phyloP scores from a whole-genome alignment of 2,797 vertebrate genomes.

The Myripristis jacobus region DNA sequence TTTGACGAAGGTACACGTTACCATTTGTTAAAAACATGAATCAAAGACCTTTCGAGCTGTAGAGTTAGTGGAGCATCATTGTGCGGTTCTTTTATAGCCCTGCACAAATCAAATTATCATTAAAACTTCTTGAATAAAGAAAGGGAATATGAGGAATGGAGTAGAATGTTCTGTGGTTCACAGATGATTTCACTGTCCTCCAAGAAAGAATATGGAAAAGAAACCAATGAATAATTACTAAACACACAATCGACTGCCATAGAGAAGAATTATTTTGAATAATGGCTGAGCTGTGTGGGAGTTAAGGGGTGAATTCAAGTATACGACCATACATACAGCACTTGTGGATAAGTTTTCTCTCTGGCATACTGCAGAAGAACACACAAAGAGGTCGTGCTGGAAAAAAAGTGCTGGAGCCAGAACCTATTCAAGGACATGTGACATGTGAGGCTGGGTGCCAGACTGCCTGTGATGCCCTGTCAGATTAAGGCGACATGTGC shows the following conservation, averaged over 20 bases:
- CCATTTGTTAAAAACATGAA: neutral
- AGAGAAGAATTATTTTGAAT: neutral
- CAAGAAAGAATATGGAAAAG: neutral
- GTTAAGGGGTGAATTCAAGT: no score
- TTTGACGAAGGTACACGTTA: constrained; percentile 19
- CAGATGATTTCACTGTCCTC: neutral
- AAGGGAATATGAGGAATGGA: neutral
- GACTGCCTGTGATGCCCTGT: constrained; percentile 69
- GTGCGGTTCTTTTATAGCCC: no score
- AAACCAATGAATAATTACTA: neutral
- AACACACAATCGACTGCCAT: neutral
- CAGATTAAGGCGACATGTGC: constrained; percentile 71
- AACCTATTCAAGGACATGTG: constrained; percentile 56
- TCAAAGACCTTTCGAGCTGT: no score
- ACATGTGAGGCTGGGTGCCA: constrained; percentile 56
- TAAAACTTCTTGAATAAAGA: neutral
- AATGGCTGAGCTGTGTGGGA: no score
- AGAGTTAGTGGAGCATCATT: neutral
- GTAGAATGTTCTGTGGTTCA: neutral
- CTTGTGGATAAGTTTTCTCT: constrained; percentile 14
- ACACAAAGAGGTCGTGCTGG: constrained; percentile 44
- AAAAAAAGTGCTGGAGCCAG: constrained; percentile 43
- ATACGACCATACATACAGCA: no score
- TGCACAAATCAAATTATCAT: neutral
- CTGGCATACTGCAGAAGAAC: constrained; percentile 16